Base-by-base conservation (phyloP, 2,888 invertebrate genomes). In the Dolomedes plantarius region DNA sequence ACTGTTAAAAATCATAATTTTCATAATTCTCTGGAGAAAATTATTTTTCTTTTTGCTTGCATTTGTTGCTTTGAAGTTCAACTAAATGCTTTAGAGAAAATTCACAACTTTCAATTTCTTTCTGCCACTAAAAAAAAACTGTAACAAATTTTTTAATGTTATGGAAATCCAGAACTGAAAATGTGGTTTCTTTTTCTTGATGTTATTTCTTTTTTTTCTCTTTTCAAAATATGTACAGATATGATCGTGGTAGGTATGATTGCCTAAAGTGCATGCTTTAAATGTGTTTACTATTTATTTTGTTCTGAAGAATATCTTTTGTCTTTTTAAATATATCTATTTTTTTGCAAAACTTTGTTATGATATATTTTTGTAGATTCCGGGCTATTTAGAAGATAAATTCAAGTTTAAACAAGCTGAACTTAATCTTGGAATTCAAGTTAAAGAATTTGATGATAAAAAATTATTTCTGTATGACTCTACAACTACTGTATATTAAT, bases 351-450 rank as follows among this genome's bases (percentile, higher is more conserved):
- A 56, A n/a, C 50, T 65, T 23, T 41, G 56, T 68, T 69, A 78
- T 67, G 68, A 29, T 62, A 23, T 56, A 67, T 69, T 65, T 81
- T 77, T 16, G n/a, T 32, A 87, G 87, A 64, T 87, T 39, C 87
- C 83, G 19, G 87, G 87, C 13, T 46, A 28, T 67, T 78, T 87
- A 29, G 87, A 87, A 39, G 87, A 83, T 9, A 87, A 87, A 41
- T 87, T 87, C 65, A 87, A 77, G 64, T 75, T 92, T n/a, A 92
- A 94, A 92, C 71, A 69, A 23, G 7, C 29, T 23, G 65, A 85
- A 9, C 62, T 23, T n/a, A 76, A 78, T 36, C 31, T 80, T 23
- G 86, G 67, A 56, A 75, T 80, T 31, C 64, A 71, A 75, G 76
- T 80, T n/a, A 76, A 72, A 31, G 75, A 86, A 31, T 50, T 46